Evolutionary conservation across 2,113 vertebrate genomes (phyloP).

Genomic region (Silurus glanis): DNA sequence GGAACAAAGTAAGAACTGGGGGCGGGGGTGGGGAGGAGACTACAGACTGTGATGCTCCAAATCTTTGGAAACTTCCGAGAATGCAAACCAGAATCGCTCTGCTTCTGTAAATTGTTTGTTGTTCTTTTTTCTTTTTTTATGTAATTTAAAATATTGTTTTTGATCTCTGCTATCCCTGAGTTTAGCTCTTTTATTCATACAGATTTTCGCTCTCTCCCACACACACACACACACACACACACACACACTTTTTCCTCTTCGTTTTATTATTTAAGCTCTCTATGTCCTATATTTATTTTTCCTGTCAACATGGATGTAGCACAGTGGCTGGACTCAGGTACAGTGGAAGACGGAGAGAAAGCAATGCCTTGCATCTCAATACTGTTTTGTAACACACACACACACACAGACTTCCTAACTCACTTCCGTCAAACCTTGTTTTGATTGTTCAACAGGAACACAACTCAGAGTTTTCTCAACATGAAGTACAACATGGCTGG

Average conservation of each 20-base stretch:
- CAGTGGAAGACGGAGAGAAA: constrained; percentile 55
- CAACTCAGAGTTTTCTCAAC: neutral
- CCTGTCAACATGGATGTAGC: constrained; percentile 55
- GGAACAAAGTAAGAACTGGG: constrained; percentile 47
- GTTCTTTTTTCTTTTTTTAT: constrained; percentile 57
- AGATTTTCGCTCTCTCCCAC: constrained; percentile 33
- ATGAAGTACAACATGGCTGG: neutral
- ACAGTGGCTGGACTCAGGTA: constrained; percentile 61
- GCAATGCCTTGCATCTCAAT: neutral
- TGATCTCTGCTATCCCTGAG: constrained; percentile 47
- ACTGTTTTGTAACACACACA: neutral
- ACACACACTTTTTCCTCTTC: constrained; percentile 47
- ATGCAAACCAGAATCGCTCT: constrained; percentile 56
- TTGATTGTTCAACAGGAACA: neutral
- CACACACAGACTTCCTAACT: neutral
- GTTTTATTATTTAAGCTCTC: constrained; percentile 51
- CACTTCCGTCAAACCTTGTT: neutral
- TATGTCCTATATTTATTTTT: constrained; percentile 40
- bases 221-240: no score
- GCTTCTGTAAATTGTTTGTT: constrained; percentile 60
- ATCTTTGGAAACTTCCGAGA: constrained; percentile 15
- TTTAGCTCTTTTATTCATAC: constrained; percentile 60
- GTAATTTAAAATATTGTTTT: constrained; percentile 66
- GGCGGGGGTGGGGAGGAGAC: constrained; percentile 3
- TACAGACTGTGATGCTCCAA: constrained; percentile 37